Percentiles rank a stretch among this genome's conserved stretches.
Evolutionary conservation across 2,888 invertebrate species (phyloP).

Genomic region (Agrilus cyanescens): DNA sequence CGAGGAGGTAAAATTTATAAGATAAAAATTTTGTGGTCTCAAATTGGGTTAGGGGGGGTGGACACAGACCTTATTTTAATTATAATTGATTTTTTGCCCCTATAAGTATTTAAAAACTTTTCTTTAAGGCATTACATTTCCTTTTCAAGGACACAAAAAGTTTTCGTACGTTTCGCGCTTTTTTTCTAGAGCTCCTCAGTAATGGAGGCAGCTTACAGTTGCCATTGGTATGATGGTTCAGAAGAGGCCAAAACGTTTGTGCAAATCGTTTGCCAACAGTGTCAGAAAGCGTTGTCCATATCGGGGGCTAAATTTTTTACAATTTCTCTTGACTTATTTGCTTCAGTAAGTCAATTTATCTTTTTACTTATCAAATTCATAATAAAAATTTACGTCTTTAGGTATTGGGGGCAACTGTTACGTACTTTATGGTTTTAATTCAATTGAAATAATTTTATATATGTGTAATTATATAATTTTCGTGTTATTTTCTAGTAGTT

Average conservation of each 20-base stretch:
- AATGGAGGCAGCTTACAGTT: conserved; percentile 84
- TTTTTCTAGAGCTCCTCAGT: conserved; percentile 68
- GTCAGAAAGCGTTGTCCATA: conserved; percentile 80
- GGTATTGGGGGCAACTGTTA: conserved; percentile 80
- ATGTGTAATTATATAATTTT: neutral
- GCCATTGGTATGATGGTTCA: conserved; percentile 84
- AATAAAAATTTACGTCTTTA: conserved; percentile 31
- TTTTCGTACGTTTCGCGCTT: conserved; percentile 3
- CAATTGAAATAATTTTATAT: conserved; percentile 57
- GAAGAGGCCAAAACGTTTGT: conserved; percentile 86
- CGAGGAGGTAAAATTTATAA: conserved; percentile 71
- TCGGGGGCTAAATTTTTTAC: conserved; percentile 85
- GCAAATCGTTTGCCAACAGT: conserved; percentile 83
- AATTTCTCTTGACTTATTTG: conserved; percentile 75
- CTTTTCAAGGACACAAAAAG: conserved; percentile 1
- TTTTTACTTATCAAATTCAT: neutral
- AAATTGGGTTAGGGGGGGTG: too few relatives aligned
- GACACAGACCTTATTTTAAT: too few relatives aligned
- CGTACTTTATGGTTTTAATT: conserved; percentile 86
- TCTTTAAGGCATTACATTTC: neutral
- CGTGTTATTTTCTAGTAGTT: neutral
- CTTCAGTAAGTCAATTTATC: conserved; percentile 54
- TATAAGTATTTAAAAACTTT: too few relatives aligned
- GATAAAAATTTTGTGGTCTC: too few relatives aligned
- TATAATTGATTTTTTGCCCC: too few relatives aligned